Conservation (phyloP, 2,113 vertebrate species). For the Platycercus adscitus region DNA sequence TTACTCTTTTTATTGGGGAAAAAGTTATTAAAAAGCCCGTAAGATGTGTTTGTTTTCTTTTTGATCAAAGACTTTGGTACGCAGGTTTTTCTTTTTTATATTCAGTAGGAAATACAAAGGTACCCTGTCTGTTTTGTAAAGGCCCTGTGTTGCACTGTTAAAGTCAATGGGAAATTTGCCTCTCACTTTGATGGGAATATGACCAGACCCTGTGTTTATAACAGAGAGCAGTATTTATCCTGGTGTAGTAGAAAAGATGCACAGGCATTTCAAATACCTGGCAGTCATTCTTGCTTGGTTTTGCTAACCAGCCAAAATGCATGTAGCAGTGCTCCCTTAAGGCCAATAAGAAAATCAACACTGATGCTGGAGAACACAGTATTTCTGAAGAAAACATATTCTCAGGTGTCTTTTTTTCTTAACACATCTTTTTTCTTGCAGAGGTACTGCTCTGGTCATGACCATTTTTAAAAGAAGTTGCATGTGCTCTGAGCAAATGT, state of each 20-base stretch:
- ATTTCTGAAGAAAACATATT: background rate
- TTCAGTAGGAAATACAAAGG: slow-evolving; percentile 22
- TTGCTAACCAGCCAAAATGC: background rate
- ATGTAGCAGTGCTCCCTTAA: background rate
- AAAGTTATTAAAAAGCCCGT: slow-evolving; percentile 33
- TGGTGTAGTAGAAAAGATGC: background rate
- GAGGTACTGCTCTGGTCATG: background rate
- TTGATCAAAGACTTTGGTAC: slow-evolving; percentile 21
- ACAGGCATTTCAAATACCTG: background rate
- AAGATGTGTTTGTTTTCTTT: background rate
- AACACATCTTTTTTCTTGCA: background rate
- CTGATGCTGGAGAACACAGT: background rate
- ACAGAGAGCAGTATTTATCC: background rate
- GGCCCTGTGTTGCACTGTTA: background rate
- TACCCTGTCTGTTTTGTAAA: slow-evolving; percentile 25
- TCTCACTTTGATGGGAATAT: background rate
- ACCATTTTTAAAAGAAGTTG: background rate
- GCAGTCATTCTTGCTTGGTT: background rate
- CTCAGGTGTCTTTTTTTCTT: background rate
- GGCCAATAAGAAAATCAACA: background rate
- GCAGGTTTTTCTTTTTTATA: slow-evolving; percentile 13
- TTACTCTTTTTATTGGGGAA: slow-evolving; percentile 42
- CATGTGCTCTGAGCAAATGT: background rate
- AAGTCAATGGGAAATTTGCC: slow-evolving; percentile 5
- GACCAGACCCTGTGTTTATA: background rate